Evolutionary conservation across 2,797 vertebrate genomes (phyloP), one percentile per base, ranked within the genome.

Genomic region (Apogon hyalosoma): DNA sequence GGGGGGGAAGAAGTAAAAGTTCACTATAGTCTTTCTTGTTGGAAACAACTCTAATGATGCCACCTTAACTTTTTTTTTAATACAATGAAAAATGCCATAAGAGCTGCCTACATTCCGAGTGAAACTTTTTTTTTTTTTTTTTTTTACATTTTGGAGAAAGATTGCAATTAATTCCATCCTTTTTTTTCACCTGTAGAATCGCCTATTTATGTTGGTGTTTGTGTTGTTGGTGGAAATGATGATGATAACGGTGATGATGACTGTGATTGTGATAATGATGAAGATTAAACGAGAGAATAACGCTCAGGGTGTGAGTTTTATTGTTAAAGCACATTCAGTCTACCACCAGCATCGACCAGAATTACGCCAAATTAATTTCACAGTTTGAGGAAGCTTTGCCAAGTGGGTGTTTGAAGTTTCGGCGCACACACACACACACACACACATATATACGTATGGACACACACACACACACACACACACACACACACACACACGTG

Each of bases 331-430:
- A 87, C 75, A 83, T 83, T 73, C 75, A 71, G 73, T 81, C 69
- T 80, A 66, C 77, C 79, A 75, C 71, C 83, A 79, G 66, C 81
- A 43, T 71, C 65, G 54, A 87, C 50, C 61, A 84, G 63, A 75
- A 79, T 83, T 78, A 85, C 75, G 77, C 79, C 85, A 88, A 87
- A 87, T 83, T 80, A 79, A 87, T 89, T 87, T 88, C 86, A 84
- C 87, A 84, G 76, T 90, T 87, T 77, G 77, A 73, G 54, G 58
- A 59, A 75, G 83, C 79, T 78, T 69, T 86, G 85, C 79, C 75
- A 86, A 88, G 53, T 58, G 75, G 36, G 55, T 42, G 76, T 72
- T 76, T 77, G 63, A 81, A 87, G 80, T 84, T 83, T 82, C n/a
- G 69, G 70, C 40, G 77, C 69, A 69, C n/a, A 67, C 67, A 47